Base-by-base conservation (phyloP, 2,113 vertebrate genomes). In the Deroptyus accipitrinus region DNA sequence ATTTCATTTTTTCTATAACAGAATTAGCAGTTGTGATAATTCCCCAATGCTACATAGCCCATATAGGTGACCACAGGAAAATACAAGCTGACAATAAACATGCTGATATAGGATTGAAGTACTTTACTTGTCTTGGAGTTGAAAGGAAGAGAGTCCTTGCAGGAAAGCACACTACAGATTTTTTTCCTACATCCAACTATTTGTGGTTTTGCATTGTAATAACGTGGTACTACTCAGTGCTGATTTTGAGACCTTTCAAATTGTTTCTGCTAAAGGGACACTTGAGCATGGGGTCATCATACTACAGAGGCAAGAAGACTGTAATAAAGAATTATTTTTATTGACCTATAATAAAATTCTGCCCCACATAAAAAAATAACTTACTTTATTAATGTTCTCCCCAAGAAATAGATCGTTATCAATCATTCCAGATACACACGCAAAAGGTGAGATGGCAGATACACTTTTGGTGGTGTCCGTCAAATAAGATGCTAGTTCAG, bases 401-500 rank as follows among this genome's bases (percentile, higher is more conserved):
- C 59, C 35, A 28, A 86, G 28, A 93, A 96, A 95, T 27, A 97
- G 92, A 81, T 97, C 55, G 0, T 92, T 76, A 44, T 97, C 94
- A 10, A n/a, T 52, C 39, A 86, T 33, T 73, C 83, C 85, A 73
- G 95, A 88, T 69, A 97, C 83, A 54, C 86, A 92, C 9, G 86
- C 83, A 73, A 97, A 97, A 8, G 96, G 97, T 9, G 95, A 97
- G 37, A 98, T 27, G 11, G 96, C 96, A 54, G 80, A 93, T 88
- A 88, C 12, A 4, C 76, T 86, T 81, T 96, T 97, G 13, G 48
- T 61, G 62, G 17, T 76, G 49, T 96, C 95, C 75, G 77, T 97
- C 79, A 97, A 55, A 39, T 96, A 68, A 86, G 76, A 91, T 19
- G 89, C 85, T 33, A 97, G 80, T 70, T 96, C 59, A 28, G 95